Evolutionary conservation across 2,113 vertebrate genomes (phyloP), one percentile per base, ranked within the genome.

Genomic region (Callocephalon fimbriatum): DNA sequence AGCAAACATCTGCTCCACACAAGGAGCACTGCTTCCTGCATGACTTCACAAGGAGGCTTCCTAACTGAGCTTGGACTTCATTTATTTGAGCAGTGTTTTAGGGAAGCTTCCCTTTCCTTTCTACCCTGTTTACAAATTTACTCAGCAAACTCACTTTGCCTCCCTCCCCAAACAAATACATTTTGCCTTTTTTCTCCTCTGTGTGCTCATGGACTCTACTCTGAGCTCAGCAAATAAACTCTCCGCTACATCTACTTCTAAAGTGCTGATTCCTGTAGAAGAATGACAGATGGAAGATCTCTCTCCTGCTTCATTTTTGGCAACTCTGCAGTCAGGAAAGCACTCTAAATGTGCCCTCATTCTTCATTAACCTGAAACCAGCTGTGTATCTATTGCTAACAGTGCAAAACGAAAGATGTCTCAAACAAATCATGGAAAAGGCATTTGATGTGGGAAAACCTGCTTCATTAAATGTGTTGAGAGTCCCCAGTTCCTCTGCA

Each of bases 231-330:
- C 74, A 88, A 91, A 96, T 15, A 96, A 93, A 81, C 68, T 72
- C 77, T 40, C 32, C 37, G 73, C 47, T 78, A 31, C 65, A 47
- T 38, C 44, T 37, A 63, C 63, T 81, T 84, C 86, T 83, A 50
- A 91, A 59, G 21, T 51, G 82, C 74, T 83, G 85, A 32, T 80
- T 83, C 62, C 86, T 81, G 54, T 23, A 67, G 50, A 72, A 77
- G 66, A 86, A 95, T n/a, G 79, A 84, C 88, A 95, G 90, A 86
- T 88, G 92, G 92, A 84, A 86, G 65, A 76, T 18, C 37, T 38
- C 48, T 88, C 88, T 88, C 67, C 71, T 90, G 47, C 92, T 93
- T 77, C 47, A 51, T 78, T 96, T 92, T 56, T 93, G 94, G 75
- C 79, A 80, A 8, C 38, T 61, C 71, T 50, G 59, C 68, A 93